These are phyloP conservation scores for Pagetopsis macropterus DNA, from an alignment of 2,797 vertebrate genomes.

Conservation along the genomic window DNA sequence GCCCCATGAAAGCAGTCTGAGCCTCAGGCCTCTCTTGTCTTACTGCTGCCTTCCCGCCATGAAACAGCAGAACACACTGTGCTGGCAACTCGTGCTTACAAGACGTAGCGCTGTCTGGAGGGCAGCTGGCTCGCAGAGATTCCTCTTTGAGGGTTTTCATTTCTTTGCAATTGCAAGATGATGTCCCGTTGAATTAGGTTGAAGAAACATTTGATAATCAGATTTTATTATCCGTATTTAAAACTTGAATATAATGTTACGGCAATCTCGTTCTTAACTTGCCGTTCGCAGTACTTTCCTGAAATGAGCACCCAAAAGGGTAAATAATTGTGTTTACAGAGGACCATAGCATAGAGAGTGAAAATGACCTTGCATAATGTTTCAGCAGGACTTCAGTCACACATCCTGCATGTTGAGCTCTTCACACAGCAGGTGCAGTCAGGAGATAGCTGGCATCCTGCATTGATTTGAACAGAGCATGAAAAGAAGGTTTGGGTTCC, in stretches of 20 bases:
- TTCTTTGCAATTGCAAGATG: background rate
- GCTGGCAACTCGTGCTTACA: background rate
- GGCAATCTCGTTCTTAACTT: background rate
- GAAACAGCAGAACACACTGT: slow-evolving; percentile 20
- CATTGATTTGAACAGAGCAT: slow-evolving; percentile 41
- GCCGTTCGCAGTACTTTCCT: background rate
- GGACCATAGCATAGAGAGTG: background rate
- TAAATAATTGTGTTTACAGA: background rate
- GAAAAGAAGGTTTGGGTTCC: slow-evolving; percentile 23
- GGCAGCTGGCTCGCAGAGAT: background rate
- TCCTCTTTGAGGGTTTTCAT: background rate
- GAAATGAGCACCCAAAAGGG: background rate
- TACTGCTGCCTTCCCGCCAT: slow-evolving; percentile 26
- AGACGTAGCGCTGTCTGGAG: background rate
- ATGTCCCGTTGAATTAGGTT: background rate
- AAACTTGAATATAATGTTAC: background rate
- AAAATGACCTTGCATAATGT: slow-evolving; percentile 17
- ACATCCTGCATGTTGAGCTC: slow-evolving; percentile 3
- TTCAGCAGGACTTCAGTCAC: slow-evolving; percentile 32
- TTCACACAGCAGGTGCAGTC: slow-evolving; percentile 44
- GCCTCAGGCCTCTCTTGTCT: slow-evolving; percentile 25
- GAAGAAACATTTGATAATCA: background rate
- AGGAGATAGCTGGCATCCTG: slow-evolving; percentile 42
- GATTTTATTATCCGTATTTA: slow-evolving; percentile 5
- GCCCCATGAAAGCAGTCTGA: slow-evolving; percentile 28